A percentile compares a stretch with the other conserved stretches of the same genome.
These are phyloP conservation scores for Chromis chromis DNA, from an alignment of 2,797 vertebrate genomes.

Conservation along the genomic window DNA sequence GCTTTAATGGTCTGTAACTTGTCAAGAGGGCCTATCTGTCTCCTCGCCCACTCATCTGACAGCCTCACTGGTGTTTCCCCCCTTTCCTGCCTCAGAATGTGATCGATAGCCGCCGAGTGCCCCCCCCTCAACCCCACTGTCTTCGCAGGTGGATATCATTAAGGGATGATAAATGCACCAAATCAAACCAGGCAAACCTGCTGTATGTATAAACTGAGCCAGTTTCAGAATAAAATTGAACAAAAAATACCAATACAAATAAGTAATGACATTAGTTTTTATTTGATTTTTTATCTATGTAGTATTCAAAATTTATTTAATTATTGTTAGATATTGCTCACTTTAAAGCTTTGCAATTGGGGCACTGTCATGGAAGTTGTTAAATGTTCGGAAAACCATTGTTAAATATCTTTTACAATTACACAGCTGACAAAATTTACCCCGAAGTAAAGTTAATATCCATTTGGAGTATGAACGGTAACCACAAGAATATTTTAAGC, in stretches of 20 bases:
- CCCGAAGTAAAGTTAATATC: not conserved
- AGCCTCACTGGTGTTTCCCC: constrained; percentile 52
- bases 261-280: not conserved
- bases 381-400: not conserved
- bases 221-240: constrained; percentile 2
- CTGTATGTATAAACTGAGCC: constrained; percentile 39
- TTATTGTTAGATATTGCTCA: no score
- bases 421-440: not conserved
- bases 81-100: constrained; percentile 55
- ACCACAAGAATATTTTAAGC: not conserved
- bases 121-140: constrained; percentile 42
- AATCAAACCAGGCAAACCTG: constrained; percentile 44
- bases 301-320: not conserved
- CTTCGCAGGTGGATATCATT: constrained; percentile 82
- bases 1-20: constrained; percentile 80
- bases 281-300: not conserved
- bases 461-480: not conserved
- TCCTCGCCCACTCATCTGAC: constrained; percentile 73
- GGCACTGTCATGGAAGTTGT: not conserved
- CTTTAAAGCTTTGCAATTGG: no score
- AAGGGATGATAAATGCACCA: constrained; percentile 66
- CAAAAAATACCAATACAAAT: not conserved
- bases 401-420: no score
- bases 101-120: constrained; percentile 75
- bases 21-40: constrained; percentile 78